phyloP scores from a whole-genome alignment of 2,113 vertebrate genomes.

The Emydocephalus ijimae region DNA sequence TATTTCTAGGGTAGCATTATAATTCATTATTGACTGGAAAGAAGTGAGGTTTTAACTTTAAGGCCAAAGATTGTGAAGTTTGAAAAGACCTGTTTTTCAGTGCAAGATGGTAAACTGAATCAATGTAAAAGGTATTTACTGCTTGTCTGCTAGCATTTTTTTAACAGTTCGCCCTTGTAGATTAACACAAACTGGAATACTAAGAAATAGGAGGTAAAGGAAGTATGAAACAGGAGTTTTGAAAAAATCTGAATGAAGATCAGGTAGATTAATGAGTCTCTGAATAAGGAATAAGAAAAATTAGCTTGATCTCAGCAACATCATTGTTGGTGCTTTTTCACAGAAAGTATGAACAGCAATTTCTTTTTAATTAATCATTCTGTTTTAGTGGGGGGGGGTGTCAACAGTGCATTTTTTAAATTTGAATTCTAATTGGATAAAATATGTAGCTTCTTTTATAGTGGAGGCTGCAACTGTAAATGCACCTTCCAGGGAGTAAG shows the following conservation, averaged over 20 bases:
- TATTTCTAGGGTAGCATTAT: slow-evolving; percentile 41
- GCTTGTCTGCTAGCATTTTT: not conserved
- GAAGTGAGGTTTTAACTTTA: slow-evolving; percentile 42
- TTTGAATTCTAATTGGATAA: slow-evolving; percentile 36
- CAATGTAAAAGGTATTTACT: not conserved
- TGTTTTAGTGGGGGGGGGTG: not conserved
- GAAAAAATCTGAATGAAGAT: not conserved
- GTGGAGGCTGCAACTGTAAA: not conserved
- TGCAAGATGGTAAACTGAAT: slow-evolving; percentile 14
- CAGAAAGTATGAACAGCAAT: slow-evolving; percentile 20
- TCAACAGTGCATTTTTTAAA: slow-evolving; percentile 22
- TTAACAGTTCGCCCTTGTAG: not conserved
- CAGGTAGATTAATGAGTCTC: not conserved
- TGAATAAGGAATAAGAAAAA: not conserved
- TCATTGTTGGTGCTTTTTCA: slow-evolving; percentile 35
- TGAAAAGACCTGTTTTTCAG: not conserved
- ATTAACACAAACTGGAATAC: not conserved
- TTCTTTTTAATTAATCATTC: slow-evolving; percentile 31
- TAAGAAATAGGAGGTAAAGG: not conserved
- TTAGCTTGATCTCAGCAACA: not conserved
- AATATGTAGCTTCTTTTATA: slow-evolving; percentile 31
- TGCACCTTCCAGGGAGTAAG: not conserved
- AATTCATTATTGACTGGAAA: slow-evolving; percentile 49
- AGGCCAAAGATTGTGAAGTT: slow-evolving; percentile 34
- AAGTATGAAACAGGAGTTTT: not conserved